Evolutionary conservation across 2,797 vertebrate genomes (phyloP).

Genomic region (Danio tinwini): DNA sequence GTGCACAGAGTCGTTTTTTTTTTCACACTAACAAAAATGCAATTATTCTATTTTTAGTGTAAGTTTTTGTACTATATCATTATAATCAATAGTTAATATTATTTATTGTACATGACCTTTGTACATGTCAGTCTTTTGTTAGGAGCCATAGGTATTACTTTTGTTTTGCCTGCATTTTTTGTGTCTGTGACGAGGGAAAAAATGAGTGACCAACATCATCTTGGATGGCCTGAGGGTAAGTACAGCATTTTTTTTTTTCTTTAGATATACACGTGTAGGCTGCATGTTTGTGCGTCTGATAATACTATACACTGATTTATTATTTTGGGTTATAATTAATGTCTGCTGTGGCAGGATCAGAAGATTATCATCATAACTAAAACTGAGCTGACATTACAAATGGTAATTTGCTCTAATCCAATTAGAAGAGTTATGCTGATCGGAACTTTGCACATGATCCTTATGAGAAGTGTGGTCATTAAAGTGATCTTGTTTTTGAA

Average conservation of each 20-base stretch:
- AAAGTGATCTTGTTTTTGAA: not conserved
- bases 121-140: too few species aligned
- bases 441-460: constrained; percentile 20
- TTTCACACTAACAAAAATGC: not conserved
- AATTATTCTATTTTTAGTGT: too few species aligned
- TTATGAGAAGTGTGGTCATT: constrained; percentile 41
- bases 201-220: too few species aligned
- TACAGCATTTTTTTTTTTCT: too few species aligned
- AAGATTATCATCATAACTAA: constrained; percentile 57
- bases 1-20: not conserved
- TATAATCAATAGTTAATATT: too few species aligned
- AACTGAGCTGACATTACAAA: constrained; percentile 60
- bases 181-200: too few species aligned
- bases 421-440: constrained; percentile 49
- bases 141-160: too few species aligned
- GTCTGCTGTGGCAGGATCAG: constrained; percentile 43
- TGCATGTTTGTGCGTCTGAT: not conserved
- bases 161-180: too few species aligned
- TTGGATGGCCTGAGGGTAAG: too few species aligned
- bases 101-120: too few species aligned
- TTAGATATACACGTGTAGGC: too few species aligned
- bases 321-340: constrained; percentile 31
- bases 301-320: constrained; percentile 8
- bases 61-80: too few species aligned
- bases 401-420: constrained; percentile 61